Conservation (phyloP, 2,113 vertebrate genomes). For the Channa maculata region DNA sequence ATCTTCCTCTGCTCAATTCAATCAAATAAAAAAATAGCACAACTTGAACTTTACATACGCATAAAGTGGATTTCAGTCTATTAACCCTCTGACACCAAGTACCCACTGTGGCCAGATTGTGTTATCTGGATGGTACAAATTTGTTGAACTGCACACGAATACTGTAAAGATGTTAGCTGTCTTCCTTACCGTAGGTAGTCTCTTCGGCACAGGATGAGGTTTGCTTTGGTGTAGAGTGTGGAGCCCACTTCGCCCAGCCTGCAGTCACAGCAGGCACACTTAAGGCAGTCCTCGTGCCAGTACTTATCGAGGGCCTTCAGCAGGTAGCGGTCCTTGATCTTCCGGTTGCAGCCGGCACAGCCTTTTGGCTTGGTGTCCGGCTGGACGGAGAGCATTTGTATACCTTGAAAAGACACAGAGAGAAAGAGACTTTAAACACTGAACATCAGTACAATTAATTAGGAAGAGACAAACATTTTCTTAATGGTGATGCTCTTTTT, state of each 20-base stretch:
- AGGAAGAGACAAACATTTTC: not conserved
- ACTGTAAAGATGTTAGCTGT: no score
- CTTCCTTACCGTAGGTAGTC: constrained; percentile 95
- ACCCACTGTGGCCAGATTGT: not conserved
- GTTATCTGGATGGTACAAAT: no score
- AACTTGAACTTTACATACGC: no score
- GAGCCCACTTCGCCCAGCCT: constrained; percentile 98
- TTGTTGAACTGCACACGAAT: not conserved
- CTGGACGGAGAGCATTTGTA: constrained; percentile 99
- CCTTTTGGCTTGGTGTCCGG: constrained; percentile 99
- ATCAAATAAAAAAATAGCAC: not conserved
- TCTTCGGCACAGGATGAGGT: constrained; percentile 97
- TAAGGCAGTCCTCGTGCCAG: constrained; percentile 99
- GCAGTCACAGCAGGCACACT: constrained; percentile 98
- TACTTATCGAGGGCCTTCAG: constrained; percentile 98
- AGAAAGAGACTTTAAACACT: not conserved
- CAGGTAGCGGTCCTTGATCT: constrained; percentile 99
- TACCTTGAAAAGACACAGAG: constrained; percentile 83
- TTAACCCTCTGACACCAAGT: not conserved
- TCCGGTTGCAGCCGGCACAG: constrained; percentile 99
- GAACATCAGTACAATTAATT: not conserved
- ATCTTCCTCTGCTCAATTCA: no score
- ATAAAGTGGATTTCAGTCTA: not conserved
- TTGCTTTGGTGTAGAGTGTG: constrained; percentile 98
- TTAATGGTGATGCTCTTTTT: not conserved